Evolutionary conservation across 2,113 vertebrate genomes (phyloP).

Genomic region (Pollimyrus isidori): DNA sequence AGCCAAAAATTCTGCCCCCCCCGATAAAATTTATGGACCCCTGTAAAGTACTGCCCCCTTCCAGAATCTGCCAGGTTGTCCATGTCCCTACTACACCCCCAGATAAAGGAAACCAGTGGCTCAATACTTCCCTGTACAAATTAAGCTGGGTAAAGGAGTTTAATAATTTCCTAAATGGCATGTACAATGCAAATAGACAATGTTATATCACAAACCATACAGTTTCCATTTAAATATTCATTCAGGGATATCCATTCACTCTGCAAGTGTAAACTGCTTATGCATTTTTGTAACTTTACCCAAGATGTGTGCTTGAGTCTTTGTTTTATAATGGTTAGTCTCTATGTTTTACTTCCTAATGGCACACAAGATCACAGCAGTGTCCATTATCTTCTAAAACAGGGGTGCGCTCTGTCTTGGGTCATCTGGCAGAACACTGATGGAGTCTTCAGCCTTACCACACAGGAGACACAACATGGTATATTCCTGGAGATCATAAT

Average conservation of each 20-base stretch:
- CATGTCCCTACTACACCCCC: background rate
- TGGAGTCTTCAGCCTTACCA: conserved; percentile 87
- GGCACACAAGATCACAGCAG: background rate
- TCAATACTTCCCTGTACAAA: background rate
- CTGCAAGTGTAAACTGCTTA: background rate
- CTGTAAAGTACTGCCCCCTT: background rate
- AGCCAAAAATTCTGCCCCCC: background rate
- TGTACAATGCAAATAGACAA: background rate
- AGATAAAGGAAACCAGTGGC: background rate
- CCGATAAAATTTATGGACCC: background rate
- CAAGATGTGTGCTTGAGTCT: background rate
- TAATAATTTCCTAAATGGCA: background rate
- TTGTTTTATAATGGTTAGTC: background rate
- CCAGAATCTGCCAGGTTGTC: background rate
- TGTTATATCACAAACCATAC: background rate
- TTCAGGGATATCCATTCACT: background rate
- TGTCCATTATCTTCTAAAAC: conserved; percentile 59
- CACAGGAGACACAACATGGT: conserved; percentile 96
- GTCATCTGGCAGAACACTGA: conserved; percentile 89
- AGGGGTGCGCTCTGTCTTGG: conserved; percentile 83
- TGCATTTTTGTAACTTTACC: background rate
- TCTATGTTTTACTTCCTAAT: background rate
- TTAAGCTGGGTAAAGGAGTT: background rate
- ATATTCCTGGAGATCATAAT: conserved; percentile 70
- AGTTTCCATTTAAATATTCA: background rate